Evolutionary conservation across 2,888 invertebrate genomes (phyloP), one percentile per base, ranked within the genome.

Genomic region (Scaptomyza flava): DNA sequence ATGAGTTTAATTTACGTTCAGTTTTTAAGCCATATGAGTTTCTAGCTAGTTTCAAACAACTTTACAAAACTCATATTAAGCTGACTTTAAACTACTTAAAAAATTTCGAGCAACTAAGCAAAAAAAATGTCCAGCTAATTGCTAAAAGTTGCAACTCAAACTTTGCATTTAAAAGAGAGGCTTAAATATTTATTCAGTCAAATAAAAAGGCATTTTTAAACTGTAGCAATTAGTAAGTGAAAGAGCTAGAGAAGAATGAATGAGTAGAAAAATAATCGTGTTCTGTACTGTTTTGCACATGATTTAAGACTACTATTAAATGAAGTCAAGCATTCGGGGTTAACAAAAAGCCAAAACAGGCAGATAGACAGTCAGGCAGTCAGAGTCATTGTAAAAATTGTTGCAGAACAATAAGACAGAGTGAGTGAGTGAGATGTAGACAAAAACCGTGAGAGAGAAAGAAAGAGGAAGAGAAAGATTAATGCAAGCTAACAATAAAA

Each of bases 261-360:
- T 11, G 6, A 52, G 14, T 42, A 12, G 47, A 42, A 11, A 14
- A 17, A 43, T n/a, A 14, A 64, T 42, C n/a, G 57, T 14, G 17
- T 27, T 41, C 33, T 27, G 46, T 51, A 52, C 36, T 48, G 20
- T 12, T 20, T 12, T 47, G 50, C 60, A 59, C 68, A 64, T 68
- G 63, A 60, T 72, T 74, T 60, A 64, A 68, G 69, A 69, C 4
- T 66, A 66, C 87, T 80, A 79, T 78, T 71, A 88, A 76, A 66
- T 58, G 38, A 70, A 77, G 70, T 87, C 80, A 75, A 66, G 67
- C 65, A 67, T 57, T 64, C 57, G 61, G 45, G 54, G 31, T 34
- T 17, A 61, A 61, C 48, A 61, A 62, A 62, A 56, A 57, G 77
- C 20, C 51, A 52, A 62, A 42, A 12, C 27, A 27, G 6, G 27